Percentiles rank a stretch among this genome's conserved stretches.
These are phyloP conservation scores for Papilio aristodemus DNA, from an alignment of 1,140 invertebrate species.

Conservation along the genomic window DNA sequence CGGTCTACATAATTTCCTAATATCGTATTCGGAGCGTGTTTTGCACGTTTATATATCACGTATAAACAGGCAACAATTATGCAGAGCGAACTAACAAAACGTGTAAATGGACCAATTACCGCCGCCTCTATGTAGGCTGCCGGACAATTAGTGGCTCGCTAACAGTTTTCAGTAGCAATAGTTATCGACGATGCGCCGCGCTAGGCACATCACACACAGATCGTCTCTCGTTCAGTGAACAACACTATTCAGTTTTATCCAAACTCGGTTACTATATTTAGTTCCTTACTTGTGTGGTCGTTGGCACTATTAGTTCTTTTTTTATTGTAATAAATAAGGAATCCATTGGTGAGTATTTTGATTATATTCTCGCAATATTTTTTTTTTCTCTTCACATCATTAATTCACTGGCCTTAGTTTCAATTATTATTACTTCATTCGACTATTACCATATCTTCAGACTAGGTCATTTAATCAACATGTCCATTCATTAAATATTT, in stretches of 20 bases:
- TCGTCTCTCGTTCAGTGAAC: slow-evolving; percentile 62
- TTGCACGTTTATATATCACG: slow-evolving; percentile 61
- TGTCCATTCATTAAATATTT: slow-evolving; percentile 1
- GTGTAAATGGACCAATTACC: slow-evolving; percentile 80
- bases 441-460: background rate
- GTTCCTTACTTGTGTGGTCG: background rate
- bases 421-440: slow-evolving; percentile 20
- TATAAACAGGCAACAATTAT: slow-evolving; percentile 77
- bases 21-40: slow-evolving; percentile 52
- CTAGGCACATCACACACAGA: slow-evolving; percentile 60
- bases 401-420: slow-evolving; percentile 5
- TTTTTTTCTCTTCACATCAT: background rate
- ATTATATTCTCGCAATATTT: background rate
- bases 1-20: slow-evolving; percentile 51
- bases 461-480: background rate
- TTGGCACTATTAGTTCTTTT: background rate
- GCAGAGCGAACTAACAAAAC: slow-evolving; percentile 72
- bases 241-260: slow-evolving; percentile 45
- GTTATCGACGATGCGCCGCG: slow-evolving; percentile 54
- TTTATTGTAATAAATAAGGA: background rate
- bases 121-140: slow-evolving; percentile 69
- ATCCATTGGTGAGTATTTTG: background rate
- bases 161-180: slow-evolving; percentile 78
- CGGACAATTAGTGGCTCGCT: slow-evolving; percentile 76
- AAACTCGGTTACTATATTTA: slow-evolving; percentile 1